Conservation (phyloP, 2,113 vertebrate genomes). For the Labeo catla region DNA sequence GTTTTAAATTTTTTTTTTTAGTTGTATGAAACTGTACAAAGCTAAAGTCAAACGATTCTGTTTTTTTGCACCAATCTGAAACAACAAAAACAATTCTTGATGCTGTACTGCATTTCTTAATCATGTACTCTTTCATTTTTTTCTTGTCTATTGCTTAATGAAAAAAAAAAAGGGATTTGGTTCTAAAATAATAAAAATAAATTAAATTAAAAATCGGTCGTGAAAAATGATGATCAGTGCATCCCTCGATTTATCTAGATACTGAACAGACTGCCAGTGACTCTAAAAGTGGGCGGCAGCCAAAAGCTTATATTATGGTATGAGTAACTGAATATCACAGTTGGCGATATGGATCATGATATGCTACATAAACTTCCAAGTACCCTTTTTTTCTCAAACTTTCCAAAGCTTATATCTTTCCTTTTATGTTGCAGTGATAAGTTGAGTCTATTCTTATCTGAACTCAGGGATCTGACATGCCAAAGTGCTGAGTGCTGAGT, state of each 20-base stretch:
- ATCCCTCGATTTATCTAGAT: no score
- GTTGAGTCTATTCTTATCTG: conserved; percentile 17
- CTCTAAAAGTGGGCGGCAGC: neutral
- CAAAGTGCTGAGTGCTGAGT: conserved; percentile 39
- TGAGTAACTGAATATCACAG: neutral
- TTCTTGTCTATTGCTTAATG: neutral
- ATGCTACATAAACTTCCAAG: conserved; percentile 6
- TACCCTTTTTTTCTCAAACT: conserved; percentile 14
- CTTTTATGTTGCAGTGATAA: conserved; percentile 17
- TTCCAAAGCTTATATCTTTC: neutral
- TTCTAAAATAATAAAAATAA: no score
- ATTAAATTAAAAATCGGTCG: no score
- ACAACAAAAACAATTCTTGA: neutral
- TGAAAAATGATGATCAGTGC: neutral
- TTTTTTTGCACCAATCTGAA: neutral
- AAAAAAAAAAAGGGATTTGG: no score
- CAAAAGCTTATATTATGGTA: neutral
- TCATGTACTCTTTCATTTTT: neutral
- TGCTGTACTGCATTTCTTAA: neutral
- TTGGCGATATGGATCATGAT: neutral
- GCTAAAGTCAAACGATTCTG: neutral
- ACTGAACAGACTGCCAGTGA: neutral
- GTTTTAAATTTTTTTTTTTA: no score
- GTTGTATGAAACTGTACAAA: neutral
- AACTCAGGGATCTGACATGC: conserved; percentile 35